Evolutionary conservation across 2,113 vertebrate species (phyloP).

Genomic region (Lethenteron camtschaticum): DNA sequence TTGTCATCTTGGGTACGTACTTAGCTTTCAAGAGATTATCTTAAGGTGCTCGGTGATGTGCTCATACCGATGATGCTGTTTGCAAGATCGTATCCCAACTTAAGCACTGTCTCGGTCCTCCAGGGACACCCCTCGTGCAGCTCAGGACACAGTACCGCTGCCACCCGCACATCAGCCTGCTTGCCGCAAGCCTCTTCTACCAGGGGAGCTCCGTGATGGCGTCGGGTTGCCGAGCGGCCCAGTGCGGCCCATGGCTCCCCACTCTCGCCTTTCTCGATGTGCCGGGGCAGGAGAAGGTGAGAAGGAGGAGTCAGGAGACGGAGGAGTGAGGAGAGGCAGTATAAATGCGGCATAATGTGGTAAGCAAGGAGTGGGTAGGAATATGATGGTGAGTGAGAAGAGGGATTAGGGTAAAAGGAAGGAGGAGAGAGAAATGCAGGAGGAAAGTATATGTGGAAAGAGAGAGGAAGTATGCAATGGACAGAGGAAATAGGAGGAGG

Average conservation of each 20-base stretch:
- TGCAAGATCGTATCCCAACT: not conserved
- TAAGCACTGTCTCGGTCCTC: not conserved
- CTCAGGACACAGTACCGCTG: conserved; percentile 39
- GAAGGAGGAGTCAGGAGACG: conserved; percentile 13
- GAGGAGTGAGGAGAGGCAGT: conserved; percentile 23
- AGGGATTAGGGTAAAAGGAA: too few species aligned
- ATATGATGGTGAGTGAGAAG: not conserved
- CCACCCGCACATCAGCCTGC: conserved; percentile 30
- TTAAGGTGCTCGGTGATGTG: not conserved
- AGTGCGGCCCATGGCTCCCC: conserved; percentile 33
- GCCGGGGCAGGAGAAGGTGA: conserved; percentile 28
- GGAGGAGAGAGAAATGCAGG: not conserved
- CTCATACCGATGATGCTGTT: conserved; percentile 2
- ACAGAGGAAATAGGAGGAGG: not conserved
- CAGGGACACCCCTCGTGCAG: conserved; percentile 26
- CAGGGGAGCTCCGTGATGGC: conserved; percentile 21
- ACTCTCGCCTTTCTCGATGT: conserved; percentile 34
- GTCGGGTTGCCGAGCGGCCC: conserved; percentile 21
- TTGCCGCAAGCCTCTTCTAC: conserved; percentile 35
- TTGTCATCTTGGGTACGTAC: not conserved
- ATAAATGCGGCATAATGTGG: not conserved
- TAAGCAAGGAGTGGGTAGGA: not conserved
- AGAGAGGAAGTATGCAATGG: not conserved
- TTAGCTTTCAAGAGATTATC: not conserved
- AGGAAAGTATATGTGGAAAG: not conserved